Evolutionary conservation across 1,140 invertebrate genomes (phyloP), one percentile per base, ranked within the genome.

Genomic region (Ylistrum balloti): DNA sequence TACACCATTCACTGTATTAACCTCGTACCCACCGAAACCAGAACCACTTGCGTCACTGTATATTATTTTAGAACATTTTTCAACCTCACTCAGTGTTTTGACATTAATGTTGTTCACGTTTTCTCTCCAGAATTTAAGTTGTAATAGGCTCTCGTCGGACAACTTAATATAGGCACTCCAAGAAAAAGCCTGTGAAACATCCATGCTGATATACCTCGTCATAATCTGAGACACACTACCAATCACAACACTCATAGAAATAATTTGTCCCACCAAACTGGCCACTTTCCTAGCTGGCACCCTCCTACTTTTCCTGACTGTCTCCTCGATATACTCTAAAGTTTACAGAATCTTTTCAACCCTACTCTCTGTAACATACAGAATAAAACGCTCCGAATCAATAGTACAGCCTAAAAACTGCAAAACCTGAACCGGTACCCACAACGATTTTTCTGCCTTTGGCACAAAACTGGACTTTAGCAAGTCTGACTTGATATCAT

Each of bases 41-140:
- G 41, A 89, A 35, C 85, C n/a, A 87, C 88, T 91, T 13, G 88
- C 90, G 41, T 91, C 90, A 74, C 85, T 89, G 28, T 89, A 89
- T 0, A 91, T 85, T 74, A 89, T 85, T 32, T 32, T 85, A 22
- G 34, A 86, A 74, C 74, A 86, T 0, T 38, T 56, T 41, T 34
- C 35, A 85, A 34, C 45, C 28, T 34, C 38, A 45, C 28, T 34
- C 48, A 86, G 56, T 17, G 13, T 2, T 86, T 33, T 48, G 20
- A n/a, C 2, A 45, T 38, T 33, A n/a, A 91, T n/a, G 22, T 33
- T 38, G 2, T 38, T 34, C 5, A 38, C 13, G 28, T 90, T 88
- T 20, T 88, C 15, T 86, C 28, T 45, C 90, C 90, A 91, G 56
- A 91, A 91, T 0, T 33, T 13, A 28, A 91, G 32, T 33, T 91